phyloP scores from a whole-genome alignment of 2,113 vertebrate genomes.

The Melanocharis versteri region DNA sequence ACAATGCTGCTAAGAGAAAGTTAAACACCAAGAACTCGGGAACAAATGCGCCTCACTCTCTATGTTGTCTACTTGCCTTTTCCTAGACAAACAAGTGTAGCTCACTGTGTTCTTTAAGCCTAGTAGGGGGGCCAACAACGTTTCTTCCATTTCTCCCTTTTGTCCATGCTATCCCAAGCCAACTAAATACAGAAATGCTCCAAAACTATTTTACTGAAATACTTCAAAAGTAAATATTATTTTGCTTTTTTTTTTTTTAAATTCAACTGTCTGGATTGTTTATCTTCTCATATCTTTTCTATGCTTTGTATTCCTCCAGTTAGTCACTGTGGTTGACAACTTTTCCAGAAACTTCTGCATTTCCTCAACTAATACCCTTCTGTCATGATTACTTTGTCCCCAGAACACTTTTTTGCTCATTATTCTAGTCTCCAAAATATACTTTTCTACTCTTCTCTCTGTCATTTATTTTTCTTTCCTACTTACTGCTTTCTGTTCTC shows the following conservation, averaged over 20 bases:
- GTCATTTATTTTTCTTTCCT: neutral
- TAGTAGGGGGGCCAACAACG: neutral
- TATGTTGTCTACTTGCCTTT: neutral
- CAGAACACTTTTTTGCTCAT: neutral
- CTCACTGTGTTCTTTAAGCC: neutral
- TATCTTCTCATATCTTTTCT: neutral
- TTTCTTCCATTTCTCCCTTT: neutral
- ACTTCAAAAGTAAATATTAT: neutral
- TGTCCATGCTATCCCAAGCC: neutral
- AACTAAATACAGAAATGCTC: neutral
- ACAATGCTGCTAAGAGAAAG: rapidly evolving
- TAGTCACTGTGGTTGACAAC: neutral
- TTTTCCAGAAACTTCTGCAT: neutral
- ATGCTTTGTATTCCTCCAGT: neutral
- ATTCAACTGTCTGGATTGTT: neutral
- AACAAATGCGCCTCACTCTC: neutral
- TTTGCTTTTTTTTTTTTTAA: neutral
- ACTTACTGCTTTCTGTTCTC: neutral
- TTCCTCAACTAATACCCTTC: neutral
- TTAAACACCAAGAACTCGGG: neutral
- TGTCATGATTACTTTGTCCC: neutral
- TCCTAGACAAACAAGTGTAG: neutral
- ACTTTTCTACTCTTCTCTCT: neutral
- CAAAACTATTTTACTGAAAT: neutral
- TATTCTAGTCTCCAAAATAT: neutral